A percentile compares a stretch with the other conserved stretches of the same genome.
Evolutionary conservation across 2,797 vertebrate genomes (phyloP).

Genomic region (Iguana delicatissima): DNA sequence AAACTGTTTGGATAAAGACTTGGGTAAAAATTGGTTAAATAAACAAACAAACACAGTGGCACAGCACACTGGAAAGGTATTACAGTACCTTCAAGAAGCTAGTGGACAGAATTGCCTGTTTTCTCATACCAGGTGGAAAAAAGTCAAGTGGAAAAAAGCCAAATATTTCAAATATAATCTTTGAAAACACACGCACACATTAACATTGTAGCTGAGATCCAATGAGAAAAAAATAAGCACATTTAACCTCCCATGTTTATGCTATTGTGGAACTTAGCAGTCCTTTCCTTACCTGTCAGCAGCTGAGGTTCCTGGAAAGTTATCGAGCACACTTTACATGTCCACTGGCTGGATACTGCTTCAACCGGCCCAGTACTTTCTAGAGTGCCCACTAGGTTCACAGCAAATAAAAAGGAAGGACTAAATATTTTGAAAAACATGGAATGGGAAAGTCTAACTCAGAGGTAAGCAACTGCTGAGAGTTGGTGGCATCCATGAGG

Average conservation of each 20-base stretch:
- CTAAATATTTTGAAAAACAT: background rate
- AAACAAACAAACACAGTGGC: background rate
- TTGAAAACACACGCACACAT: background rate
- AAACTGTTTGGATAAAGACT: background rate
- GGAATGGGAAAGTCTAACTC: background rate
- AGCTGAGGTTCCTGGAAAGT: slow-evolving; percentile 81
- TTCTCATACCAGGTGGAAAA: background rate
- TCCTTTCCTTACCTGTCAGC: slow-evolving; percentile 78
- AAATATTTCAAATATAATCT: background rate
- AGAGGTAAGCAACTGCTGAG: background rate
- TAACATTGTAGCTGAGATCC: background rate
- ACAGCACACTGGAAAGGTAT: background rate
- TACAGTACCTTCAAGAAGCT: too few relatives aligned
- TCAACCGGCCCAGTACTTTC: background rate
- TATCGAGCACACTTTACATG: slow-evolving; percentile 81
- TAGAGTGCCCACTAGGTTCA: background rate
- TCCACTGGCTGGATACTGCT: slow-evolving; percentile 74
- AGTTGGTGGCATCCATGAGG: background rate
- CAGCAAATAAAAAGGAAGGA: background rate
- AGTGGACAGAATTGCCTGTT: background rate
- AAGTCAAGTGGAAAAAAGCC: background rate
- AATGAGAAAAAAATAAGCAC: background rate
- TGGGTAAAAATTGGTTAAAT: background rate
- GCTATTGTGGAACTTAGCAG: background rate
- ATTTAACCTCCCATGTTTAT: background rate